Evolutionary conservation across 2,113 vertebrate species (phyloP).

Genomic region (Chlamydotis undulata): DNA sequence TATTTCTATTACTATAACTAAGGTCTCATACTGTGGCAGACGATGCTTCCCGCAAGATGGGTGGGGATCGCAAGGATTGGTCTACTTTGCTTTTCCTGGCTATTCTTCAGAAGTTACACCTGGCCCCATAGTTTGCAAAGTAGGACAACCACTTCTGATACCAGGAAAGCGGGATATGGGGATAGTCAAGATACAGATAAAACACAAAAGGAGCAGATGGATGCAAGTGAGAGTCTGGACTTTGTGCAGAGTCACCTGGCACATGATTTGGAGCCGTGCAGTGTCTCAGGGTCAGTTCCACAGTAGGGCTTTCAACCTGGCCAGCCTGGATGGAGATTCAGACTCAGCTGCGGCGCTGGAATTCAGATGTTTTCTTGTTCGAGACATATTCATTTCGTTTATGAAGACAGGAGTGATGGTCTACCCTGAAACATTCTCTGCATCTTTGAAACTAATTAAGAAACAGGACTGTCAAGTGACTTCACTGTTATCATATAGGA

Average conservation of each 20-base stretch:
- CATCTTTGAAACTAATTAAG: not conserved
- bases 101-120: not conserved
- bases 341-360: not conserved
- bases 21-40: not conserved
- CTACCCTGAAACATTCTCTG: not conserved
- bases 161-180: not conserved
- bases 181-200: not conserved
- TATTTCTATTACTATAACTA: not conserved
- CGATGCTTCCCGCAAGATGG: not conserved
- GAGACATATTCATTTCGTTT: not conserved
- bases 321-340: not conserved
- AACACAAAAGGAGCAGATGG: not conserved
- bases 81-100: not conserved
- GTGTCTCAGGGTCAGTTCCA: not conserved
- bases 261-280: not conserved
- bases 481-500: not conserved
- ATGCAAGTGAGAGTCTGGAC: not conserved
- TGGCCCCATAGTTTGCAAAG: not conserved
- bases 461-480: not conserved
- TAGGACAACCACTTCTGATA: not conserved
- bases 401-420: not conserved
- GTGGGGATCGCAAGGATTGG: not conserved
- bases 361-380: not conserved
- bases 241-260: not conserved
- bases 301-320: not conserved